phyloP scores from a whole-genome alignment of 2,113 vertebrate genomes.

The Morone chrysops region DNA sequence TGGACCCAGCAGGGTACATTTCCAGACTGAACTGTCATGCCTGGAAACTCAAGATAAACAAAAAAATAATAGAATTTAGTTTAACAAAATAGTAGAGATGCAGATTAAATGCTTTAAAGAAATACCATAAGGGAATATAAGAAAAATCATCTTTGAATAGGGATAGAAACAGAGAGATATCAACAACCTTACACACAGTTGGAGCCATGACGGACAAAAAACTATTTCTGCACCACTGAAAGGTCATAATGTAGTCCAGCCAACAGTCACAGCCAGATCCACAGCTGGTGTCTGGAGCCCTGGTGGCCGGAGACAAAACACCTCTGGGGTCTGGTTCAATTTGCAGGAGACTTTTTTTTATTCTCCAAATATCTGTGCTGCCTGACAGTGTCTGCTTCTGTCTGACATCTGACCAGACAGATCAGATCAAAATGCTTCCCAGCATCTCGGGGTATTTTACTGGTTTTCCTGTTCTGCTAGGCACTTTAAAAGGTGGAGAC shows the following conservation, averaged over 20 bases:
- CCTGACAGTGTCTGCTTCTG: constrained; percentile 10
- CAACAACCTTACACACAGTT: neutral
- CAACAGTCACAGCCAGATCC: constrained; percentile 35
- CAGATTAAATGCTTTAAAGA: neutral
- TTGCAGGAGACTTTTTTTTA: constrained; percentile 18
- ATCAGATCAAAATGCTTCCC: constrained; percentile 11
- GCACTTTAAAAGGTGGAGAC: neutral
- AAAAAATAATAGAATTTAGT: neutral
- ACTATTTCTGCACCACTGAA: constrained; percentile 12
- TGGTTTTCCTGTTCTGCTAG: neutral
- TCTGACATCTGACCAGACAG: constrained; percentile 28
- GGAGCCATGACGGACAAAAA: constrained; percentile 10
- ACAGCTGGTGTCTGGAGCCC: constrained; percentile 57
- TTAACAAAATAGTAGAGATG: neutral
- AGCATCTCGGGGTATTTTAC: neutral
- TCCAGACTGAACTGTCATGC: neutral
- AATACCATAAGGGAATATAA: neutral
- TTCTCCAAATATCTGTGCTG: constrained; percentile 3
- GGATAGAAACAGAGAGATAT: neutral
- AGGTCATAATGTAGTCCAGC: constrained; percentile 29
- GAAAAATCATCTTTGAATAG: neutral
- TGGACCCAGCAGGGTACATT: neutral
- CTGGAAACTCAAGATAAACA: neutral
- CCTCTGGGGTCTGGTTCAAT: constrained; percentile 29
- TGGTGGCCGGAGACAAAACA: constrained; percentile 31